phyloP scores from a whole-genome alignment of 2,797 vertebrate genomes.

The Myotis vivesi region DNA sequence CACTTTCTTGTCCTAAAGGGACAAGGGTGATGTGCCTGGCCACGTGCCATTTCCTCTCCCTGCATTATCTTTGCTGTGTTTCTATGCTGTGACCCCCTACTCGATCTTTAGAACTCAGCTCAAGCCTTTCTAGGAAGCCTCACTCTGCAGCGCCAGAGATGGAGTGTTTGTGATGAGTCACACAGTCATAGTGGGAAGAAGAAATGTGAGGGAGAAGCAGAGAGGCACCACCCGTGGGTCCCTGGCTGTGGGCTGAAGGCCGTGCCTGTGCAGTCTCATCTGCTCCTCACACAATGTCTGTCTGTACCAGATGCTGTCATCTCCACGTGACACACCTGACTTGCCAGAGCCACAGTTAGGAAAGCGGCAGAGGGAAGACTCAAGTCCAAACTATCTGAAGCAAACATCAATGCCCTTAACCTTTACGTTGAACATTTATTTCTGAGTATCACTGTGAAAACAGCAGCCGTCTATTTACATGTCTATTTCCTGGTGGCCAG shows the following conservation, averaged over 20 bases:
- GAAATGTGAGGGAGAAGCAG: not conserved
- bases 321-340: not conserved
- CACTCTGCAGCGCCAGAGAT: not conserved
- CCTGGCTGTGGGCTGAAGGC: not conserved
- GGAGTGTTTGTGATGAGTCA: not conserved
- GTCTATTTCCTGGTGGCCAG: not conserved
- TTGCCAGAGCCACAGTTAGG: not conserved
- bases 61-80: not conserved
- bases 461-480: not conserved
- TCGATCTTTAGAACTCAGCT: not conserved
- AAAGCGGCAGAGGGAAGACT: not conserved
- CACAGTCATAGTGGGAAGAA: not conserved
- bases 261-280: not conserved
- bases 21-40: too few species aligned
- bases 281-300: not conserved
- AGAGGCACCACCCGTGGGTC: not conserved
- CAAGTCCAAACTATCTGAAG: not conserved
- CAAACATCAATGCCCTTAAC: not conserved
- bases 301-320: fast-evolving
- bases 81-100: not conserved
- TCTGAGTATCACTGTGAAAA: not conserved
- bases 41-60: not conserved
- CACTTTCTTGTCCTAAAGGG: not conserved
- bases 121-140: conserved; percentile 34
- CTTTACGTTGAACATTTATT: not conserved